Base-by-base conservation (phyloP, 1,140 invertebrate genomes). In the Leptonema lineaticorne region DNA sequence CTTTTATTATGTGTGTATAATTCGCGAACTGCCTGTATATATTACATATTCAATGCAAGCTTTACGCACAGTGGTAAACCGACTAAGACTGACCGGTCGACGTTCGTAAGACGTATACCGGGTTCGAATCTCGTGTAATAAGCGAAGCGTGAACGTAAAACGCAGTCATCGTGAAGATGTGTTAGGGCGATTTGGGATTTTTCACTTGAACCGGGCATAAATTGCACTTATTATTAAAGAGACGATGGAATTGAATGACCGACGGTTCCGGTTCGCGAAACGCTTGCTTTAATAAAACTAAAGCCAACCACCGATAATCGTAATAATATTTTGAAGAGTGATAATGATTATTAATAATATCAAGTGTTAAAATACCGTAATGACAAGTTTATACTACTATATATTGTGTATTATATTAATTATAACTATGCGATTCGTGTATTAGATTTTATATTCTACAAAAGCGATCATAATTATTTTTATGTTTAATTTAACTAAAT, bases 191-290 rank as follows among this genome's bases (percentile, higher is more conserved):
- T 58, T 66, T 67, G 28, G 56, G 37, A 60, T 67, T 60, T 58
- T 67, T 45, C 56, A 59, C 27, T 26, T 57, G 63, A 30, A 56
- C 22, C 14, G 30, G 20, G 20, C 24, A 67, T 41, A 67, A 67
- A 67, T 67, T 67, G 65, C 65, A 67, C 56, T 59, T 67, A 26
- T n/a, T n/a, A n/a, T n/a, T n/a, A n/a, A n/a, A n/a, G n/a, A n/a
- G n/a, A n/a, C 50, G 18, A 33, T 59, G 60, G n/a, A 67, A 67
- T 67, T 67, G 65, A 67, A 59, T 67, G 53, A 27, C 63, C 48
- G 7, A 6, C 48, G 48, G n/a, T 37, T 48, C 20, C 57, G 65
- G 65, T 67, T 59, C 53, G 65, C 56, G 14, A 33, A 24, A 30
- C 18, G 30, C 20, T 53, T n/a, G n/a, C n/a, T n/a, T n/a, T n/a